Evolutionary conservation across 2,113 vertebrate species (phyloP).

Genomic region (Platysteira castanea): DNA sequence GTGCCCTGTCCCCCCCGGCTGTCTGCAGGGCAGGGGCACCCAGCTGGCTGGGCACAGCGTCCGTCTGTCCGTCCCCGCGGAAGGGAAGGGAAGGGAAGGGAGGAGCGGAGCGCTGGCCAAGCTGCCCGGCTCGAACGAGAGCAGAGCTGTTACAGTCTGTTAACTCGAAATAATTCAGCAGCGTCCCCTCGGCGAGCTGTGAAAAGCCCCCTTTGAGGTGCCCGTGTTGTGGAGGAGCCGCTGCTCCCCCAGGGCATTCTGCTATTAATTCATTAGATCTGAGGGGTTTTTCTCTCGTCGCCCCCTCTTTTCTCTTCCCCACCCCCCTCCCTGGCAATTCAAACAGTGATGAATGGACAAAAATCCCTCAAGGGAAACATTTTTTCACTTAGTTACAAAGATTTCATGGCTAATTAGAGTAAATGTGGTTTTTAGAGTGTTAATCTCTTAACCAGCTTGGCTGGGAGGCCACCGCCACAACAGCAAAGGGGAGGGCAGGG

Average conservation of each 20-base stretch:
- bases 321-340: slow-evolving; percentile 21
- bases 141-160: slow-evolving; percentile 62
- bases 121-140: neutral
- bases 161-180: slow-evolving; percentile 61
- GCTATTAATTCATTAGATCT: slow-evolving; percentile 65
- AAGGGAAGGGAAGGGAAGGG: neutral
- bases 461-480: slow-evolving; percentile 21
- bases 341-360: slow-evolving; percentile 73
- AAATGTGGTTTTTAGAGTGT: slow-evolving; percentile 75
- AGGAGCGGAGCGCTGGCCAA: neutral
- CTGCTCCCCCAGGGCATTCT: slow-evolving; percentile 21
- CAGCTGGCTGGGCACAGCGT: slow-evolving; percentile 23
- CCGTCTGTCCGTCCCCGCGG: slow-evolving; percentile 46
- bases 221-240: neutral
- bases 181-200: neutral
- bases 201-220: slow-evolving; percentile 38
- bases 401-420: slow-evolving; percentile 78
- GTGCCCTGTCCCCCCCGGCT: neutral
- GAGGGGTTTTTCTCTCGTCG: neutral
- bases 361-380: slow-evolving; percentile 75
- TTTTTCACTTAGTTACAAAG: slow-evolving; percentile 80
- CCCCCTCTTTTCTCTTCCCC: neutral
- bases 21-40: neutral
- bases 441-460: slow-evolving; percentile 72
- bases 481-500: neutral